These are phyloP conservation scores for Nothobranchius furzeri DNA, from an alignment of 2,113 vertebrate species.

Conservation along the genomic window DNA sequence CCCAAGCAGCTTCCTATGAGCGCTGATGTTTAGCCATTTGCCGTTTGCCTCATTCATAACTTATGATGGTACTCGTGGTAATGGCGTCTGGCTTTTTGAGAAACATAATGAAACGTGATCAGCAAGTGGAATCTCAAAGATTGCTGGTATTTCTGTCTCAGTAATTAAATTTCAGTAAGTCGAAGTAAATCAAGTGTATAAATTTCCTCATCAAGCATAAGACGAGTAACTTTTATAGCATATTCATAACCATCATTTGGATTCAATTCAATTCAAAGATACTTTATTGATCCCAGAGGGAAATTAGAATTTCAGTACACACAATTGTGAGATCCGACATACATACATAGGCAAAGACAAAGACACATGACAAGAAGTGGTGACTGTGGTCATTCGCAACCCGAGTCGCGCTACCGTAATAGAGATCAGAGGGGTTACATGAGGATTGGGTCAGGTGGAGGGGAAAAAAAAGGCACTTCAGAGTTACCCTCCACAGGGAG, in stretches of 20 bases:
- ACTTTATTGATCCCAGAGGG: no score
- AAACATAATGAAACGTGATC: conserved; percentile 75
- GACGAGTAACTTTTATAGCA: conserved; percentile 34
- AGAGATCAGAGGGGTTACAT: no score
- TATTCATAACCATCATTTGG: conserved; percentile 41
- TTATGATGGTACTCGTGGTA: conserved; percentile 71
- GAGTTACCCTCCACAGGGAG: no score
- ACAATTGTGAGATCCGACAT: no score
- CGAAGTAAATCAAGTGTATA: conserved; percentile 56
- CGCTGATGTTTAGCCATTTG: conserved; percentile 71
- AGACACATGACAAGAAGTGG: no score
- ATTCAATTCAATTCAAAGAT: conserved; percentile 1
- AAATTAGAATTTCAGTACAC: no score
- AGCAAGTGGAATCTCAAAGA: conserved; percentile 66
- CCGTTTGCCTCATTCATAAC: conserved; percentile 78
- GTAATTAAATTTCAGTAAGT: conserved; percentile 36
- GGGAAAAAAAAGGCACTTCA: no score
- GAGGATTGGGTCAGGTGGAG: no score
- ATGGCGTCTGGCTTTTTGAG: conserved; percentile 63
- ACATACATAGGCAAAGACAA: no score
- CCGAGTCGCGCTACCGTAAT: no score
- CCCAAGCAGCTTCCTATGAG: conserved; percentile 71
- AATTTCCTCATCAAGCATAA: conserved; percentile 47
- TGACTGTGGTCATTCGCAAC: no score
- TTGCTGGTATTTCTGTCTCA: conserved; percentile 59